These are phyloP conservation scores for Sepioteuthis lessoniana DNA, from an alignment of 2,888 invertebrate species.

Conservation along the genomic window DNA sequence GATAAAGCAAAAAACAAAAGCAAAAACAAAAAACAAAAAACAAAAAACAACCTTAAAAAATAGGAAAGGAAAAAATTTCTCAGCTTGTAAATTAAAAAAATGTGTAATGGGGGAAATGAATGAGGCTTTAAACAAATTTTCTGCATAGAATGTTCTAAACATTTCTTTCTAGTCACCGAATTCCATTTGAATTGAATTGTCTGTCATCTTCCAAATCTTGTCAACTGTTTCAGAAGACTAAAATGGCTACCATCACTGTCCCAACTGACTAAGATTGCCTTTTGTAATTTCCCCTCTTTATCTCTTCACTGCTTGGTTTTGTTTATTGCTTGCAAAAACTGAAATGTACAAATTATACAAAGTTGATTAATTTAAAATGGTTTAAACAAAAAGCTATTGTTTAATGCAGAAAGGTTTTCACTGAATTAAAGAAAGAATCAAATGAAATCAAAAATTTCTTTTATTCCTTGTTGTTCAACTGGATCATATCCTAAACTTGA, in stretches of 20 bases:
- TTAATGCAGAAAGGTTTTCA: background rate
- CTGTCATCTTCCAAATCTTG: background rate
- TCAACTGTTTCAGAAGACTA: background rate
- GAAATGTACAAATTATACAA: background rate
- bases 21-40: too few species aligned
- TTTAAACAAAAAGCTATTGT: background rate
- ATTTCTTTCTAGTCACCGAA: background rate
- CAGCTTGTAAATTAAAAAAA: too few species aligned
- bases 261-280: background rate
- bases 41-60: too few species aligned
- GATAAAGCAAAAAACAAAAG: too few species aligned
- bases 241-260: background rate
- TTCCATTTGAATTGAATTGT: background rate
- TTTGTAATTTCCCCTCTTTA: background rate
- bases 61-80: too few species aligned
- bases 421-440: background rate
- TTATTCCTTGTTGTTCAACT: too few species aligned
- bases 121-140: background rate
- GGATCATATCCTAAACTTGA: too few species aligned
- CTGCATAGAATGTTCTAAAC: background rate
- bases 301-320: background rate
- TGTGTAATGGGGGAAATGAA: background rate
- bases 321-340: background rate
- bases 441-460: too few species aligned
- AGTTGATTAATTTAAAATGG: background rate